A percentile compares a stretch with the other conserved stretches of the same genome.
Evolutionary conservation across 92 coral and sea anemone species (phyloP).

Genomic region (Pocillopora meandrina): DNA sequence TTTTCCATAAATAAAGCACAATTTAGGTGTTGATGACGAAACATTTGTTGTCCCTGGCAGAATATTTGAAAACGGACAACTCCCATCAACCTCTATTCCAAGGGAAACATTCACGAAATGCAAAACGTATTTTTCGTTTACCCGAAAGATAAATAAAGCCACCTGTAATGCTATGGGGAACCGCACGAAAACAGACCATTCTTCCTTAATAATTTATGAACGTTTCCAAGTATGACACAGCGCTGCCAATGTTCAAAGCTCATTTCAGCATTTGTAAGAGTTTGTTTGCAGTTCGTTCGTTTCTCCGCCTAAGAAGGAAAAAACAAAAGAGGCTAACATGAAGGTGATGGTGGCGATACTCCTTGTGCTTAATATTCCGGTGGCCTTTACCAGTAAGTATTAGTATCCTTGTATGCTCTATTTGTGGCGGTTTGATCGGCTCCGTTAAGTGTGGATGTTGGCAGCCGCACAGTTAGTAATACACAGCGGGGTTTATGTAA

Average conservation of each 20-base stretch:
- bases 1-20: too few species aligned
- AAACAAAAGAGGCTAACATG: neutral
- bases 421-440: neutral
- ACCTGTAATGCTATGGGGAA: slow-evolving; percentile 14
- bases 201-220: slow-evolving; percentile 18
- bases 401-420: neutral
- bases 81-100: too few species aligned
- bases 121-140: neutral
- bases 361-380: slow-evolving; percentile 1
- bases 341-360: neutral
- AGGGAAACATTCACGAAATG: neutral
- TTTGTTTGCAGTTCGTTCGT: neutral
- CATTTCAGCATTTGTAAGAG: neutral
- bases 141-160: slow-evolving; percentile 21
- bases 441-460: neutral
- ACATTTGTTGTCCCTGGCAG: too few species aligned
- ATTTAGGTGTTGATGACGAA: too few species aligned
- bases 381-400: slow-evolving; percentile 20
- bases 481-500: slow-evolving; percentile 16
- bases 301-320: neutral
- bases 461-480: slow-evolving; percentile 8
- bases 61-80: too few species aligned
- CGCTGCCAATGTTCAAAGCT: slow-evolving; percentile 12
- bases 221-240: slow-evolving; percentile 6
- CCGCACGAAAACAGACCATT: neutral